These are phyloP conservation scores for Galaxea fascicularis DNA, from an alignment of 92 coral and sea anemone genomes.

Conservation along the genomic window DNA sequence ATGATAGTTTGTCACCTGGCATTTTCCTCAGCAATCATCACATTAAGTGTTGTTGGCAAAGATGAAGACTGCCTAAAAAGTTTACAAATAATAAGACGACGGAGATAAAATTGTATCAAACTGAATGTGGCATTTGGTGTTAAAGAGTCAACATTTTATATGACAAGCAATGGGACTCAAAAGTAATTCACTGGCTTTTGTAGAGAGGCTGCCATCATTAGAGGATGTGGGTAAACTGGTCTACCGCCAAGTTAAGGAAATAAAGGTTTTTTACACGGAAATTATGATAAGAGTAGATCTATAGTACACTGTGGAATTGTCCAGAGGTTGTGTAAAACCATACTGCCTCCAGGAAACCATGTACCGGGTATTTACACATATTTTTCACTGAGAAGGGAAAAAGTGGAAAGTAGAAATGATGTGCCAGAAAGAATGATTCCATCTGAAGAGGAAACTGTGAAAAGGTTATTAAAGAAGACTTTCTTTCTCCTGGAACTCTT, in stretches of 20 bases:
- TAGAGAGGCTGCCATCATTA: too few relatives aligned
- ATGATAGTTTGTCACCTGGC: not conserved
- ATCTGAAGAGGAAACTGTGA: not conserved
- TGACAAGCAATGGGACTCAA: too few relatives aligned
- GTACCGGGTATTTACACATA: too few relatives aligned
- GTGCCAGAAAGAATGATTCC: not conserved
- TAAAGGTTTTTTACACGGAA: too few relatives aligned
- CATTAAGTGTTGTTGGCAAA: slow-evolving; percentile 6
- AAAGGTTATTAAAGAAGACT: not conserved
- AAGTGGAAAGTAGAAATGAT: not conserved
- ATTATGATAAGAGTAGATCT: too few relatives aligned
- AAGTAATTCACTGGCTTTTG: too few relatives aligned
- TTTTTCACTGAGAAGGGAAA: not conserved
- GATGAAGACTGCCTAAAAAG: slow-evolving; percentile 1
- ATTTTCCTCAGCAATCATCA: slow-evolving; percentile 10
- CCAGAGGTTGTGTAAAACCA: too few relatives aligned
- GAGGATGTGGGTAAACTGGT: too few relatives aligned
- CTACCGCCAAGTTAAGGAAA: too few relatives aligned
- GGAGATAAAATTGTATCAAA: not conserved
- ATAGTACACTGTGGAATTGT: too few relatives aligned
- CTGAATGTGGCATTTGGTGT: not conserved
- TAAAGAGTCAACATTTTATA: not conserved
- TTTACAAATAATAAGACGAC: too few relatives aligned
- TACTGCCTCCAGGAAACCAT: too few relatives aligned
- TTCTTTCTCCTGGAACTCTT: not conserved